Percentiles rank a stretch among this genome's conserved stretches.
Evolutionary conservation across 2,888 invertebrate species (phyloP).

Genomic region (Drosophila dives): DNA sequence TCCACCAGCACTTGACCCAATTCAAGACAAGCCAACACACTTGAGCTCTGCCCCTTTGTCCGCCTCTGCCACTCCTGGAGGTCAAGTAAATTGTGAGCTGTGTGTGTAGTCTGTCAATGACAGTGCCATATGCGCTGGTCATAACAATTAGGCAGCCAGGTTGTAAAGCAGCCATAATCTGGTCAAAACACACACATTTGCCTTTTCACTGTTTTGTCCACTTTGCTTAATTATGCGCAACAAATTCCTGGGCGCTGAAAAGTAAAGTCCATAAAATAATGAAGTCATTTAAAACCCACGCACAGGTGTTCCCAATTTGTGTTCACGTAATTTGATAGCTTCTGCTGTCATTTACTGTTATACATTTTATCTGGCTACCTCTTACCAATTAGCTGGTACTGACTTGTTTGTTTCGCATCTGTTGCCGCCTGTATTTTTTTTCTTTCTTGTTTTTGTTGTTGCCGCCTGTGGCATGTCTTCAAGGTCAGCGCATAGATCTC

Average conservation of each 20-base stretch:
- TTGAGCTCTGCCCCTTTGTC: conserved; percentile 8
- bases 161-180: conserved; percentile 1
- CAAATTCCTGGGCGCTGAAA: conserved; percentile 5
- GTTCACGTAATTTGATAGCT: conserved; percentile 71
- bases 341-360: conserved; percentile 48
- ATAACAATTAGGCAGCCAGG: conserved; percentile 41
- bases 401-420: conserved; percentile 42
- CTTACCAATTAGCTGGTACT: conserved; percentile 30
- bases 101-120: conserved; percentile 34
- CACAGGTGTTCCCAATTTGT: conserved; percentile 62
- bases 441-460: not conserved
- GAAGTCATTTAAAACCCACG: conserved; percentile 69
- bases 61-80: conserved; percentile 23
- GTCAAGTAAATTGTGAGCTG: conserved; percentile 43
- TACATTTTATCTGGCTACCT: not conserved
- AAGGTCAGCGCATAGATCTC: conserved; percentile 40
- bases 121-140: conserved; percentile 43
- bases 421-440: conserved; percentile 17
- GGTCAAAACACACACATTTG: conserved; percentile 14
- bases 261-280: conserved; percentile 39
- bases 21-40: conserved; percentile 47
- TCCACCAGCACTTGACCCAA: conserved; percentile 72
- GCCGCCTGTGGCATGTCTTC: conserved; percentile 25
- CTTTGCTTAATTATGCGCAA: conserved; percentile 50
- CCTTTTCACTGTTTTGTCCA: conserved; percentile 22